These are phyloP conservation scores for Melikaiella ostensackeni DNA, from an alignment of 2,888 invertebrate genomes.

Conservation along the genomic window DNA sequence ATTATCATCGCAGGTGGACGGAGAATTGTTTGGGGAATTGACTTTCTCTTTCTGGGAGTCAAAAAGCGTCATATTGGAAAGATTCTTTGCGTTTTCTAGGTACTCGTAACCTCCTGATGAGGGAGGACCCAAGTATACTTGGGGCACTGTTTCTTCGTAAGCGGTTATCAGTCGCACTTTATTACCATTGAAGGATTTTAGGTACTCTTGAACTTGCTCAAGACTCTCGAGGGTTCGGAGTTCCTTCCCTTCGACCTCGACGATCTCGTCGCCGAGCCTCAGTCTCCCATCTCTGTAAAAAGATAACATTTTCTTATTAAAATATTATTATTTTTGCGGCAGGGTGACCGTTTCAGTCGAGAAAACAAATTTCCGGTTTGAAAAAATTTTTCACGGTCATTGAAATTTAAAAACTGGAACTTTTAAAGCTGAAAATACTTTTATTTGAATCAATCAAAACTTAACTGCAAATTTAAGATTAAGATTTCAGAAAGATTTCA, in stretches of 20 bases:
- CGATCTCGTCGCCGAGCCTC: slow-evolving; percentile 91
- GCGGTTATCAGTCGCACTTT: slow-evolving; percentile 70
- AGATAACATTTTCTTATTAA: neutral
- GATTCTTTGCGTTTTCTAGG: slow-evolving; percentile 67
- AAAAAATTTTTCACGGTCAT: no score
- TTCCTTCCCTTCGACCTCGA: slow-evolving; percentile 91
- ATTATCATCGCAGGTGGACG: slow-evolving; percentile 44
- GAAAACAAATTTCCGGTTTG: no score
- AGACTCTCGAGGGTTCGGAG: slow-evolving; percentile 82
- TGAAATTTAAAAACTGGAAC: no score
- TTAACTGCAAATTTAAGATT: no score
- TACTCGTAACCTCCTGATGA: slow-evolving; percentile 64
- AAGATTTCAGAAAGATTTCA: no score
- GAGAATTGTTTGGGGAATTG: slow-evolving; percentile 46
- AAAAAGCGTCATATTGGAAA: slow-evolving; percentile 65
- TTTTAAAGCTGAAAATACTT: no score
- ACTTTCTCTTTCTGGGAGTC: slow-evolving; percentile 56
- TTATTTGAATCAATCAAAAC: no score
- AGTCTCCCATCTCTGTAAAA: slow-evolving; percentile 86
- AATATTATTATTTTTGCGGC: no score
- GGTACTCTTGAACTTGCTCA: slow-evolving; percentile 73
- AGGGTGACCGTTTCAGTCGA: no score
- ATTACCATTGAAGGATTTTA: slow-evolving; percentile 70
- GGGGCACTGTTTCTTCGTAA: slow-evolving; percentile 73
- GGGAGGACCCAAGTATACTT: slow-evolving; percentile 64